Evolutionary conservation across 2,888 invertebrate species (phyloP), one percentile per base, ranked within the genome.

Genomic region (Torymus texanus): DNA sequence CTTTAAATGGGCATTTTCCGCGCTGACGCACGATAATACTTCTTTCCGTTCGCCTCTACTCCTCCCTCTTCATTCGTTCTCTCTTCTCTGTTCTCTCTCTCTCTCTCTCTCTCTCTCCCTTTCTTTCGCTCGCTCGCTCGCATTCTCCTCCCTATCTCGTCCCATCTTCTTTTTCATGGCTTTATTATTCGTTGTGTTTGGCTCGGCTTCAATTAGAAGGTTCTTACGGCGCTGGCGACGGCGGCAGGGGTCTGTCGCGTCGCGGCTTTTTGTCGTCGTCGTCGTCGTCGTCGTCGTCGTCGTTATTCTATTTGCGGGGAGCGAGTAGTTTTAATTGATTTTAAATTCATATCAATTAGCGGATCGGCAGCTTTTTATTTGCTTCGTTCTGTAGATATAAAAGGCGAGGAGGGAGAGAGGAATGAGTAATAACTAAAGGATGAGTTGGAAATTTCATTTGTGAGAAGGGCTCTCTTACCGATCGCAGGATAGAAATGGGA

Each of bases 1-100:
- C 75, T 78, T 78, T 81, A 81, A 81, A 78, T 75, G 81, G 74
- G 76, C 81, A 81, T 81, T 81, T 79, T 81, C 76, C 79, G 18
- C 70, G 73, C 79, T 77, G 79, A 76, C 79, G 79, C 79, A 81
- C 74, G 81, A 79, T 79, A 76, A 79, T 79, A 71, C 81, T 80
- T 80, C 77, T 80, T 80, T 74, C 77, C 77, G 68, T 50, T 74
- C 62, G 63, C 75, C 24, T 56, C 61, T 55, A n/a, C 67, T 58
- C 67, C 68, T 63, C 58, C 29, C 74, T 29, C 24, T 53, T 18
- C 53, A 16, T 10, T 66, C 65, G 18, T 18, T 53, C 66, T 53
- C 66, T 53, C 66, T 66, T 1, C 21, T n/a, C n/a, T n/a, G n/a
- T n/a, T n/a, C n/a, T 24, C 21, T 13, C 53, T 53, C 21, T 29